phyloP scores from a whole-genome alignment of 2,797 vertebrate species.

The Psittacula derbiana region DNA sequence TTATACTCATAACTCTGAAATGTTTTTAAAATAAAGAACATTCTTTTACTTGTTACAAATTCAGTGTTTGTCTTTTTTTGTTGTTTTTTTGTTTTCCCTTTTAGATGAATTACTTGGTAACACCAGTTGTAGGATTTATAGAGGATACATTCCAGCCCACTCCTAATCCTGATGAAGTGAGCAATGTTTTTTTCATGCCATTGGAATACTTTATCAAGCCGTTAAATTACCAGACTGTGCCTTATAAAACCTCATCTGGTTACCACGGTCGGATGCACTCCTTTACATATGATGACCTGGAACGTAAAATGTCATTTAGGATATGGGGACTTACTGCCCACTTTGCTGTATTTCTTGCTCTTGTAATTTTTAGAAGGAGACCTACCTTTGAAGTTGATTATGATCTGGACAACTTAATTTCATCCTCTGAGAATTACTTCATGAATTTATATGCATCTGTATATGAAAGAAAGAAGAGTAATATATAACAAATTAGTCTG shows the following conservation, averaged over 20 bases:
- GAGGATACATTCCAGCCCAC: slow-evolving; percentile 81
- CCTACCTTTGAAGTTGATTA: slow-evolving; percentile 83
- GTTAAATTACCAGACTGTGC: slow-evolving; percentile 64
- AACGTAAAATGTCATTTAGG: slow-evolving; percentile 69
- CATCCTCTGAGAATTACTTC: slow-evolving; percentile 73
- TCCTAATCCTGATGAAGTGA: slow-evolving; percentile 89
- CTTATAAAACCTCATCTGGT: background rate
- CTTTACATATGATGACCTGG: slow-evolving; percentile 79
- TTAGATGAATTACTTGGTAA: slow-evolving; percentile 82
- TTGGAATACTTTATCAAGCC: slow-evolving; percentile 86
- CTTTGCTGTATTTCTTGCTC: slow-evolving; percentile 80
- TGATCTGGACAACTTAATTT: slow-evolving; percentile 75
- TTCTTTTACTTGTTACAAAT: background rate
- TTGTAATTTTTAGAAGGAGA: slow-evolving; percentile 75
- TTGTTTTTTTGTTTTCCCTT: background rate
- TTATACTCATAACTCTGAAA: background rate
- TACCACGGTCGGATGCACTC: slow-evolving; percentile 58
- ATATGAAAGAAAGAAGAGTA: slow-evolving; percentile 64
- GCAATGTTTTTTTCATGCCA: slow-evolving; percentile 85
- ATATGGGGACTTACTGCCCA: slow-evolving; percentile 90
- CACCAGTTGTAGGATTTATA: slow-evolving; percentile 89
- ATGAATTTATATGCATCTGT: slow-evolving; percentile 18
- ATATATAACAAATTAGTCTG: slow-evolving; percentile 80
- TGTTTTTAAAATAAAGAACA: background rate
- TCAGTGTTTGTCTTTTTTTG: background rate